Evolutionary conservation across 2,888 invertebrate species (phyloP), one percentile per base, ranked within the genome.

Genomic region (Antheraea yamamai): DNA sequence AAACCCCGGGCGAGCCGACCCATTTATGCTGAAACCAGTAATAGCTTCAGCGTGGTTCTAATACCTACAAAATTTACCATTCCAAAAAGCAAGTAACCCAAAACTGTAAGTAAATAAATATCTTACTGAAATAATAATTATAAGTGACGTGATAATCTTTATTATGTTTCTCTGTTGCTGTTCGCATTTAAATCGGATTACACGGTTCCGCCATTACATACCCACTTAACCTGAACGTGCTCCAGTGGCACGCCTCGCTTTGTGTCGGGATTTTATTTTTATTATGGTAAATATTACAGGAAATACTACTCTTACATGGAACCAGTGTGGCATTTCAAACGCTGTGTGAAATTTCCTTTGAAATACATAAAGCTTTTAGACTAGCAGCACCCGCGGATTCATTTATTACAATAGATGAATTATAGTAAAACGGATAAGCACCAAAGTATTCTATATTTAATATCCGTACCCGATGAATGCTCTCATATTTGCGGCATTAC

Each of bases 121-220:
- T 14, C 12, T 64, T 30, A 30, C 14, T 26, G 4, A 30, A 30
- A 16, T 16, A 16, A 66, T 30, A 16, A 16, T 66, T 76, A 74
- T 35, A 72, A 76, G 73, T 73, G 76, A 78, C 30, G 71, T 68
- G 72, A 30, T 39, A 58, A 73, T 68, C 75, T 73, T 72, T 75
- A 76, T 26, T 39, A 73, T 47, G 30, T 75, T 77, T 74, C 72
- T 76, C 75, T 70, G 75, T 75, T 72, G 76, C 68, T 61, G 72
- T 74, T 64, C 76, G 75, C 76, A 78, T 78, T 80, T 76, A 79
- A 77, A 78, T 76, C 75, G 77, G 73, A 75, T 82, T 75, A 78
- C 78, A 77, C 73, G 76, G 77, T 76, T 77, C 66, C 51, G 72
- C 78, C 73, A 74, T 79, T 79, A 75, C 77, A 77, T 75, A 75